Evolutionary conservation across 2,113 vertebrate genomes (phyloP), one percentile per base, ranked within the genome.

Genomic region (Anhinga rufa): DNA sequence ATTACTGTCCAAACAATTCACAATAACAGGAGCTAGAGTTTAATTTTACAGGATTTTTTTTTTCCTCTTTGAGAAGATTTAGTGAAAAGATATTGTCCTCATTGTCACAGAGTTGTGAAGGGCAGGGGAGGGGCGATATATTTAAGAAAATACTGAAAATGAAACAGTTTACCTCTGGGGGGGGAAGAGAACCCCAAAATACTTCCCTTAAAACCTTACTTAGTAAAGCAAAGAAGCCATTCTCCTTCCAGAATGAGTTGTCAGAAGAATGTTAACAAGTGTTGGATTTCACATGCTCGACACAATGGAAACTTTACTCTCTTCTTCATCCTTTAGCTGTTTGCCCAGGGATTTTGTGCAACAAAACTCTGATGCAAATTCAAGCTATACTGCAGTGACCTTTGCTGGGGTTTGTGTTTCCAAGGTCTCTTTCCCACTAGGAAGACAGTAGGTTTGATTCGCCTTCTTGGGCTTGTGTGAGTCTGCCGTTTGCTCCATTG

Each of bases 1-100:
- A 8, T 79, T 86, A 7, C 46, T 6, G 1, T 91, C 48, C 49
- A 72, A 95, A 94, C 95, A 95, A 91, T 87, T 92, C 92, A 93
- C 90, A 92, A 82, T 95, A 82, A 58, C 78, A 80, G 86, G 75
- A 95, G 71, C 84, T 90, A n/a, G 38, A 62, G 22, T 68, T 89
- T 70, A 58, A 42, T 72, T 94, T 72, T 81, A 40, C n/a, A 60
- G 60, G 34, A 8, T 60, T 89, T 60, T 88, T 60, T 88, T 93
- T 88, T 86, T 78, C 44, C 69, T 85, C 70, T 87, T 55, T 29
- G 34, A 89, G 84, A 81, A 82, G 82, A 51, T n/a, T 21, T 11
- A 48, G 29, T 62, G 38, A 58, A 80, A 91, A 95, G 44, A 11
- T 65, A 64, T 28, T 87, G 44, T 79, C 40, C 21, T 82, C 15